Base-by-base conservation (phyloP, 30 jellyfish, hydroid and myxozoan species). In the Hydractinia symbiolongicarpus region DNA sequence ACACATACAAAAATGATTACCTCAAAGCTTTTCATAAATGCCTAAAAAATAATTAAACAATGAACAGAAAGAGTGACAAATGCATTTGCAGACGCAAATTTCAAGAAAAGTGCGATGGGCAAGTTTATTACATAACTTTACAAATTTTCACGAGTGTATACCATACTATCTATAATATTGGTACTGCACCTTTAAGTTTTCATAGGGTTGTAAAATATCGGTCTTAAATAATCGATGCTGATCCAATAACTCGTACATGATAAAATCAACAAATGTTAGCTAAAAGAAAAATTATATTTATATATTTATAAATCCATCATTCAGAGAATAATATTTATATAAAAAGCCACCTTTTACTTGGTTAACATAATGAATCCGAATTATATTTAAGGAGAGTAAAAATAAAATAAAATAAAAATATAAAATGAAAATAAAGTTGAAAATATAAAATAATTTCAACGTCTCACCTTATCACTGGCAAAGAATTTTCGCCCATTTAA, bases 221-320 rank as follows among this genome's bases (percentile, higher is more conserved):
- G 16, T 14, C 9, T 56, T 30, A 9, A 78, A 21, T 20, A 60
- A 20, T 16, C 86, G 86, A 55, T 78, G 86, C 6, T 78, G 86
- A 55, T 78, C 86, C 14, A 78, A 58, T 7, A 78, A 52, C 4
- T 78, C 86, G 6, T 78, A 78, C 86, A 78, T 78, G 0, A 40
- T 55, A 50, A 78, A 78, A 5, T 78, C 86, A 8, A 78, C 86
- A 62, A 78, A 78, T 8, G 86, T 78, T 0, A 60, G 20, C 83
- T 75, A 5, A 64, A 64, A 64, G 40, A 44, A 64, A 58, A 3
- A 57, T 57, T 10, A 9, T 57, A 9, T 10, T 57, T 57, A n/a
- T 58, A 58, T 30, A 30, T 30, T 30, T 30, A 30, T 30, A 30
- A 30, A 30, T 30, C 44, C 44, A 30, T 30, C 44, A 30, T 30